Percentiles rank a stretch among this genome's conserved stretches.
phyloP scores from a whole-genome alignment of 2,797 vertebrate species.

The Sebastes cheni region DNA sequence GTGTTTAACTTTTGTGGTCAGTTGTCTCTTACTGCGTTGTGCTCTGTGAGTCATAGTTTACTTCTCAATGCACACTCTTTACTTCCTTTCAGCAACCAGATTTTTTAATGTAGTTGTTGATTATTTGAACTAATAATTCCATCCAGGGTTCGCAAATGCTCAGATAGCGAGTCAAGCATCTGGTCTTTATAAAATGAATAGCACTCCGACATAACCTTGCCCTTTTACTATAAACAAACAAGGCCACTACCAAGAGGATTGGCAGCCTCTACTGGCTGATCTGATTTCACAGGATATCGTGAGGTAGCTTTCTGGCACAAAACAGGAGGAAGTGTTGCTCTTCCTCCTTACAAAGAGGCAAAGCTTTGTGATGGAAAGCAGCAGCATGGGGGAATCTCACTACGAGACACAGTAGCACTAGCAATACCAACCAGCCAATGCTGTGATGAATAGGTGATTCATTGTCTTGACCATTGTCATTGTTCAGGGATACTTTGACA shows the following conservation, averaged over 20 bases:
- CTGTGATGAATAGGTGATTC: background rate
- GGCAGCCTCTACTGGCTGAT: background rate
- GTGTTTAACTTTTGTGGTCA: background rate
- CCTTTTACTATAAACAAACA: background rate
- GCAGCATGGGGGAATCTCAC: background rate
- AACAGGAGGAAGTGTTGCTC: background rate
- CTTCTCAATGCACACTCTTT: background rate
- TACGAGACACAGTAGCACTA: background rate
- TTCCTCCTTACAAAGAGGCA: background rate
- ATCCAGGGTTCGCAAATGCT: background rate
- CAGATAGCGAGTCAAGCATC: background rate
- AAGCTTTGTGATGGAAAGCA: background rate
- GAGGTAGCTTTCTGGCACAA: background rate
- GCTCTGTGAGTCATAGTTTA: background rate
- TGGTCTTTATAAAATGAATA: background rate
- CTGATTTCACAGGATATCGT: background rate
- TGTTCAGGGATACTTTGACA: background rate
- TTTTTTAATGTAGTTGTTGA: background rate
- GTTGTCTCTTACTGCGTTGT: background rate
- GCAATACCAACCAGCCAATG: background rate
- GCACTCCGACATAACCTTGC: background rate
- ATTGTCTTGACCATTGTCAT: background rate
- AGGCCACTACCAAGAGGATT: background rate
- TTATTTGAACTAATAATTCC: background rate
- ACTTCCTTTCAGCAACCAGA: background rate